phyloP scores from a whole-genome alignment of 2,888 invertebrate species.

The Fragum sueziense region DNA sequence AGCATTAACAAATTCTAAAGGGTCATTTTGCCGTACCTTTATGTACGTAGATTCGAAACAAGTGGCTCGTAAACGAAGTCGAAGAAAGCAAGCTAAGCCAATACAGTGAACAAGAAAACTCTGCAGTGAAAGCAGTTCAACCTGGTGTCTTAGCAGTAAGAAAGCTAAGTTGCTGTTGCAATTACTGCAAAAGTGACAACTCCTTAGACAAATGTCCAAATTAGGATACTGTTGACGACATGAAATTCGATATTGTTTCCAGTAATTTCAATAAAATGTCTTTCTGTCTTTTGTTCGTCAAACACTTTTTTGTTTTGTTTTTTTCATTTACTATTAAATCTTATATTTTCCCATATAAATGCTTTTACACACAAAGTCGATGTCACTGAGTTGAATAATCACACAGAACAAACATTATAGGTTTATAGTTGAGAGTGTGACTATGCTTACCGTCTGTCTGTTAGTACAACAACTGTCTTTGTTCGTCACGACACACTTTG shows the following conservation, averaged over 20 bases:
- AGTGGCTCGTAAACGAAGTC: not conserved
- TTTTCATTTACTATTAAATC: not conserved
- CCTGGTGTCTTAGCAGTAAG: not conserved
- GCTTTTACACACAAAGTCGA: not conserved
- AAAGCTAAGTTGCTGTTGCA: not conserved
- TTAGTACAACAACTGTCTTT: not conserved
- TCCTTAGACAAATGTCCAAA: not conserved
- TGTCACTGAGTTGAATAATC: not conserved
- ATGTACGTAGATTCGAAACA: not conserved
- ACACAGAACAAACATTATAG: not conserved
- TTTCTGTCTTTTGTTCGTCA: not conserved
- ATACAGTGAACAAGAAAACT: not conserved
- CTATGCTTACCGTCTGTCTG: not conserved
- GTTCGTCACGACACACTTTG: not conserved
- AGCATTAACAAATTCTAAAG: conserved; percentile 13
- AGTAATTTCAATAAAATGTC: not conserved
- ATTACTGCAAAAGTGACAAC: not conserved
- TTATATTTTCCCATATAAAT: not conserved
- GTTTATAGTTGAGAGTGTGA: not conserved
- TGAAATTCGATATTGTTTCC: not conserved
- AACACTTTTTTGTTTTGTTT: not conserved
- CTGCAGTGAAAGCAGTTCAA: not conserved
- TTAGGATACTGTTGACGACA: not conserved
- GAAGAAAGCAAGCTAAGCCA: not conserved
- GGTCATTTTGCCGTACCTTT: conserved; percentile 20